A percentile compares a stretch with the other conserved stretches of the same genome.
Evolutionary conservation across 2,888 invertebrate species (phyloP).

Genomic region (Acleris emargana): DNA sequence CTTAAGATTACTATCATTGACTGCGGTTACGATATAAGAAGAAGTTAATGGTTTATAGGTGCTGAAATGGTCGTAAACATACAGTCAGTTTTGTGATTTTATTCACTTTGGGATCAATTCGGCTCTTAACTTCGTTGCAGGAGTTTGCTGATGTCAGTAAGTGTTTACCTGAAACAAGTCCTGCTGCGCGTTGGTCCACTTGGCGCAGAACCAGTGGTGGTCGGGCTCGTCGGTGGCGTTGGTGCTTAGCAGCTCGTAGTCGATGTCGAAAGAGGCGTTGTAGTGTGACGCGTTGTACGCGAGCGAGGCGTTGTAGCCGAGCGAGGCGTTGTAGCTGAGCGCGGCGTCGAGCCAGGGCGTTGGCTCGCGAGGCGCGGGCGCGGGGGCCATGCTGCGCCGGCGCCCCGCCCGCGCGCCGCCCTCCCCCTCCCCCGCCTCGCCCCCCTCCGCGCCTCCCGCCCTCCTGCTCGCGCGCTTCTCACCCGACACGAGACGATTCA

Average conservation of each 20-base stretch:
- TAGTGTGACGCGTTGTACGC: constrained; percentile 80
- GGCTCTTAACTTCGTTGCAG: no score
- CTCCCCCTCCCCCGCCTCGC: constrained; percentile 55
- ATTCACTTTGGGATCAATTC: no score
- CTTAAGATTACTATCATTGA: background rate
- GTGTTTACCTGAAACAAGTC: constrained; percentile 86
- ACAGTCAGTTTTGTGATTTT: no score
- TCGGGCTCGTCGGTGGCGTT: constrained; percentile 74
- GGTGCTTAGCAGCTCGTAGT: constrained; percentile 77
- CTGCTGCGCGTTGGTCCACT: constrained; percentile 92
- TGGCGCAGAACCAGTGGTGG: constrained; percentile 85
- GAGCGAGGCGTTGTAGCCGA: constrained; percentile 78
- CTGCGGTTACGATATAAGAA: no score
- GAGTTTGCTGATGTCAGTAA: no score
- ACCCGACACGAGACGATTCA: constrained; percentile 83
- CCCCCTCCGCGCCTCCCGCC: constrained; percentile 52
- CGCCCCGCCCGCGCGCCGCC: constrained; percentile 60
- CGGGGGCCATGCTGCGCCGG: constrained; percentile 72
- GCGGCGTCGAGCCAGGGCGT: constrained; percentile 74
- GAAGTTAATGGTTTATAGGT: no score
- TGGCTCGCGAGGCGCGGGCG: constrained; percentile 67
- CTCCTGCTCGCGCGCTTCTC: constrained; percentile 59
- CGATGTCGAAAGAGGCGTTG: constrained; percentile 81
- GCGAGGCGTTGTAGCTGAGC: constrained; percentile 66
- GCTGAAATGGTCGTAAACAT: no score